A percentile compares a stretch with the other conserved stretches of the same genome.
Evolutionary conservation across 2,888 invertebrate species (phyloP).

Genomic region (Folsomia manolachei): DNA sequence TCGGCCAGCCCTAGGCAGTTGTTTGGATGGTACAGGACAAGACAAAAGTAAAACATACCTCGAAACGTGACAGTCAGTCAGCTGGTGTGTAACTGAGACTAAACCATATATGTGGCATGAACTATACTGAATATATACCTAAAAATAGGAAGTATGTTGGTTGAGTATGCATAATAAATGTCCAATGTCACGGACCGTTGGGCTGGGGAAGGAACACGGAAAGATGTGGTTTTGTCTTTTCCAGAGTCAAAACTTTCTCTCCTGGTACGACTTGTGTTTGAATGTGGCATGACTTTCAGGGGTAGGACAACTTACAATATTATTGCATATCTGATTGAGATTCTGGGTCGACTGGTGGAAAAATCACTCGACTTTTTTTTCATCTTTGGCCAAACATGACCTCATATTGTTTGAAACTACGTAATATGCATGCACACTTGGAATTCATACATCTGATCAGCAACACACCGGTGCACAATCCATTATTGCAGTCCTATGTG

Average conservation of each 20-base stretch:
- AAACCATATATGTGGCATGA: not conserved
- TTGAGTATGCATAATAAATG: conserved; percentile 3
- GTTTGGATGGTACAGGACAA: too few relatives aligned
- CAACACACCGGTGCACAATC: too few relatives aligned
- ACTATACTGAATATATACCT: too few relatives aligned
- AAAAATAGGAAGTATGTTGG: not conserved
- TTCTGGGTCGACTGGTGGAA: not conserved
- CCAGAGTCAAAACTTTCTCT: not conserved
- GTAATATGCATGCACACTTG: too few relatives aligned
- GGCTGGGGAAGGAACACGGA: not conserved
- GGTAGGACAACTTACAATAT: not conserved
- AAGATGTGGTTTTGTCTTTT: not conserved
- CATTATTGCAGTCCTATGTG: too few relatives aligned
- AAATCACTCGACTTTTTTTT: too few relatives aligned
- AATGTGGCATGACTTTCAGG: not conserved
- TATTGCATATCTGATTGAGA: not conserved
- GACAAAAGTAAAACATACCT: too few relatives aligned
- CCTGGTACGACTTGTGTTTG: too few relatives aligned
- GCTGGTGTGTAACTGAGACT: not conserved
- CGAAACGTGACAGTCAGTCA: not conserved
- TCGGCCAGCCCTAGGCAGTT: too few relatives aligned
- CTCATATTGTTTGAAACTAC: too few relatives aligned
- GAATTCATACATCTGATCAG: too few relatives aligned
- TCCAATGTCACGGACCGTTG: not conserved
- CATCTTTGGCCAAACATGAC: too few relatives aligned